Evolutionary conservation across 2,113 vertebrate genomes (phyloP).

Genomic region (Anguilla rostrata): DNA sequence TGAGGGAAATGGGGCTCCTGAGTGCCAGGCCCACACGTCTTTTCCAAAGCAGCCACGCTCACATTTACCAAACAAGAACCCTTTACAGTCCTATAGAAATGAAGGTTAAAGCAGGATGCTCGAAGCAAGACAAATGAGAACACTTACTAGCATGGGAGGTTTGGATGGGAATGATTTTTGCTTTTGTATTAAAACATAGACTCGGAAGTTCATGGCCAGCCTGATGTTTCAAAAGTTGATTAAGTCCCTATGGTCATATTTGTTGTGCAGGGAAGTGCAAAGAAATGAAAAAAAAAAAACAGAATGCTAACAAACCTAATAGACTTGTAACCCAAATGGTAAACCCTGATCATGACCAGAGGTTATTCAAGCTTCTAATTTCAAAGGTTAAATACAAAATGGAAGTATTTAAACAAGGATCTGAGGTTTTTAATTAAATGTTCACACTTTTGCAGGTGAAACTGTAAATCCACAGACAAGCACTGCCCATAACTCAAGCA

Average conservation of each 20-base stretch:
- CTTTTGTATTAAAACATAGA: not conserved
- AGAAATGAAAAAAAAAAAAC: not conserved
- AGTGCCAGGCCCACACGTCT: not conserved
- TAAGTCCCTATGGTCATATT: not conserved
- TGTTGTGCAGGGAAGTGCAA: not conserved
- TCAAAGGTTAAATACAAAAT: not conserved
- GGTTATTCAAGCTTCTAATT: not conserved
- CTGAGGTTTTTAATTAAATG: too few species aligned
- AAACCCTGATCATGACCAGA: not conserved
- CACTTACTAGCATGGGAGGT: not conserved
- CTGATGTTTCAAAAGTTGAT: not conserved
- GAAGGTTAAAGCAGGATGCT: not conserved
- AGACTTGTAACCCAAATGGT: not conserved
- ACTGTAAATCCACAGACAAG: not conserved
- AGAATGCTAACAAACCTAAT: not conserved
- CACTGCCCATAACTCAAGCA: not conserved
- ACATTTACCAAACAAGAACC: conserved; percentile 2
- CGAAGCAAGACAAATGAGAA: not conserved
- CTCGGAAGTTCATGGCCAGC: conserved; percentile 15
- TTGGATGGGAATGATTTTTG: not conserved
- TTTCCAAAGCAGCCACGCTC: not conserved
- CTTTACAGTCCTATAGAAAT: conserved; percentile 15
- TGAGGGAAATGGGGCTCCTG: not conserved
- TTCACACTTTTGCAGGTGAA: not conserved
- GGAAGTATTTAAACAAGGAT: not conserved